A percentile compares a stretch with the other conserved stretches of the same genome.
Conservation (phyloP, 2,888 invertebrate species). For the Harpalus rufipes region DNA sequence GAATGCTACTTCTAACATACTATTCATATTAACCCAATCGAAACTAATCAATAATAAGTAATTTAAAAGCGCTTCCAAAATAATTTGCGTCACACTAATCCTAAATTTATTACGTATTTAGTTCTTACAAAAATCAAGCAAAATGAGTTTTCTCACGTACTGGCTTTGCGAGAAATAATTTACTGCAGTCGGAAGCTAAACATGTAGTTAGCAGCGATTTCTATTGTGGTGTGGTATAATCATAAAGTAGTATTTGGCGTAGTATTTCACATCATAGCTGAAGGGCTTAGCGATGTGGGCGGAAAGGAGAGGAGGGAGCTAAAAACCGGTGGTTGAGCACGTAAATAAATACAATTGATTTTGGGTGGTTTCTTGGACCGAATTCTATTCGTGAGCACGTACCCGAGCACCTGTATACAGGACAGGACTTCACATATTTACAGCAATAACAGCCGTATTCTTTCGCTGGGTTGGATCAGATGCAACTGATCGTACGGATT, state of each 20-base stretch:
- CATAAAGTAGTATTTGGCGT: constrained; percentile 29
- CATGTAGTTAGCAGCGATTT: constrained; percentile 4
- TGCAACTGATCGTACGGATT: no score
- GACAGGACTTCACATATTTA: background rate
- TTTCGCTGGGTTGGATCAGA: no score
- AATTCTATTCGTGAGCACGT: constrained; percentile 49
- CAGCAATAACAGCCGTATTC: background rate
- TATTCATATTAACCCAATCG: no score
- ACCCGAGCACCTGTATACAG: constrained; percentile 29
- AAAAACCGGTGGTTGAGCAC: constrained; percentile 20
- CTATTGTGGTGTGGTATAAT: constrained; percentile 6
- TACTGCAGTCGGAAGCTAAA: background rate
- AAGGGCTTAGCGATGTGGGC: constrained; percentile 19
- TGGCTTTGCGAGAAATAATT: constrained; percentile 7
- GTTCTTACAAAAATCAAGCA: background rate
- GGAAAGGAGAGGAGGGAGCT: background rate
- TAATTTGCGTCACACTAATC: no score
- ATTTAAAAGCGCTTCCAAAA: background rate
- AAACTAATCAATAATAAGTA: background rate
- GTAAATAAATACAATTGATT: constrained; percentile 47
- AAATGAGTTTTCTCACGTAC: background rate
- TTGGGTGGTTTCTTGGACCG: constrained; percentile 20
- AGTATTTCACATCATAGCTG: background rate
- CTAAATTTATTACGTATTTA: no score
- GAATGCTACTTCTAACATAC: no score